Evolutionary conservation across 2,797 vertebrate genomes (phyloP).

Genomic region (Poeciliopsis turneri): DNA sequence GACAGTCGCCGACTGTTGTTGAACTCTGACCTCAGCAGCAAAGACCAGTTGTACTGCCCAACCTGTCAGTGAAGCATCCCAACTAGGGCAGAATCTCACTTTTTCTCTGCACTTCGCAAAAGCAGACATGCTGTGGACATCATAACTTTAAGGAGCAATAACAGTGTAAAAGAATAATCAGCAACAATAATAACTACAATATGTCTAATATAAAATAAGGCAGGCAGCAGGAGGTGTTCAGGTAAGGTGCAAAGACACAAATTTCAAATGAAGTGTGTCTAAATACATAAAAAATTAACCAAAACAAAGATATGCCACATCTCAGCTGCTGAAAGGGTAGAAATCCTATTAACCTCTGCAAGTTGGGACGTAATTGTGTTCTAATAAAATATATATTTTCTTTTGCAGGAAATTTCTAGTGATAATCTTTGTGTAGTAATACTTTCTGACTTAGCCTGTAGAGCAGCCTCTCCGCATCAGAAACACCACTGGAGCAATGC

Average conservation of each 20-base stretch:
- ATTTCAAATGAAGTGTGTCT: neutral
- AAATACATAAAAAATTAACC: neutral
- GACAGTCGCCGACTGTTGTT: neutral
- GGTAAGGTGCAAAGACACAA: neutral
- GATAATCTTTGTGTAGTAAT: neutral
- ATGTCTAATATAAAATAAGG: neutral
- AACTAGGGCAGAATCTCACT: neutral
- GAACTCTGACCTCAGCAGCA: neutral
- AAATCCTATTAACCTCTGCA: neutral
- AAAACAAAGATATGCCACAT: neutral
- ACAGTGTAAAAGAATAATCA: neutral
- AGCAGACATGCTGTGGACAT: neutral
- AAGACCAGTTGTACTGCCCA: neutral
- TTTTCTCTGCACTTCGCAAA: neutral
- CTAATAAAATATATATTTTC: neutral
- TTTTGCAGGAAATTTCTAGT: neutral
- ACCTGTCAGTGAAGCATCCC: neutral
- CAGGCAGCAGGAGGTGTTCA: too few species aligned
- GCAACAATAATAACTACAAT: neutral
- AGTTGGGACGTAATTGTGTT: neutral
- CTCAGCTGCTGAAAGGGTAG: neutral
- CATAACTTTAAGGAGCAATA: neutral
- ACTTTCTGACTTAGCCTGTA: neutral
- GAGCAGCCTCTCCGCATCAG: conserved; percentile 13
- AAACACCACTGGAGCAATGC: conserved; percentile 19